These are phyloP conservation scores for Drosophila cracens DNA, from an alignment of 2,888 invertebrate species.

Conservation along the genomic window DNA sequence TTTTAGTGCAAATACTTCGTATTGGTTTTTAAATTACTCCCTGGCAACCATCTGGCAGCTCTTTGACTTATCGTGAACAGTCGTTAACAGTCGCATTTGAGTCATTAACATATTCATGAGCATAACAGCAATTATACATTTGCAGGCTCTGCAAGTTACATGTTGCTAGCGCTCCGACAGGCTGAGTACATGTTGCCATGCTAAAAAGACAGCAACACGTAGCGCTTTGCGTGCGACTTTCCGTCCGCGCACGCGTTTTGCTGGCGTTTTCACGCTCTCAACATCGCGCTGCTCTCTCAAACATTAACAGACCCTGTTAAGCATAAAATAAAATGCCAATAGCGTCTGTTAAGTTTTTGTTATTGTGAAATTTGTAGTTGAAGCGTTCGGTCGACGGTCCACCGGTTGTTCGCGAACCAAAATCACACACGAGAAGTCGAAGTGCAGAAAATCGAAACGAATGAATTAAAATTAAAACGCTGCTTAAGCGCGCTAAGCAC, in stretches of 20 bases:
- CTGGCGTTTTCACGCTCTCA: conserved; percentile 23
- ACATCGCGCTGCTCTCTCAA: conserved; percentile 2
- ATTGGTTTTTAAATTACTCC: background rate
- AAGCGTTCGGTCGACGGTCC: conserved; percentile 32
- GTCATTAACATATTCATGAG: conserved; percentile 7
- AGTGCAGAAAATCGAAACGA: conserved; percentile 45
- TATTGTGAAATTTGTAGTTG: conserved; percentile 50
- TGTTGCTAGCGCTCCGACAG: conserved; percentile 13
- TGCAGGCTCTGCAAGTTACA: conserved; percentile 2
- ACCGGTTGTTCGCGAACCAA: conserved; percentile 21
- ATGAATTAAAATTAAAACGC: conserved; percentile 26
- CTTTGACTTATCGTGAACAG: conserved; percentile 2
- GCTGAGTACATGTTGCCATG: conserved; percentile 13
- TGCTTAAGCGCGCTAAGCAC: conserved; percentile 24
- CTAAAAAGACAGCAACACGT: conserved; percentile 1
- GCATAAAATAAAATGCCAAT: conserved; percentile 2
- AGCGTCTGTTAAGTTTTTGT: conserved; percentile 46
- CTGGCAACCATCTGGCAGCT: conserved; percentile 19
- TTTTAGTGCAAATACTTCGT: background rate
- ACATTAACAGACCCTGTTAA: conserved; percentile 47
- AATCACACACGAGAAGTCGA: conserved; percentile 41
- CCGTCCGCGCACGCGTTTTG: conserved; percentile 23
- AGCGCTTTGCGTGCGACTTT: conserved; percentile 18
- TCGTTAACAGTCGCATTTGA: conserved; percentile 18
- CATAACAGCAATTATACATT: conserved; percentile 6